Evolutionary conservation across 2,888 invertebrate genomes (phyloP).

Genomic region (Harpalus rufipes): DNA sequence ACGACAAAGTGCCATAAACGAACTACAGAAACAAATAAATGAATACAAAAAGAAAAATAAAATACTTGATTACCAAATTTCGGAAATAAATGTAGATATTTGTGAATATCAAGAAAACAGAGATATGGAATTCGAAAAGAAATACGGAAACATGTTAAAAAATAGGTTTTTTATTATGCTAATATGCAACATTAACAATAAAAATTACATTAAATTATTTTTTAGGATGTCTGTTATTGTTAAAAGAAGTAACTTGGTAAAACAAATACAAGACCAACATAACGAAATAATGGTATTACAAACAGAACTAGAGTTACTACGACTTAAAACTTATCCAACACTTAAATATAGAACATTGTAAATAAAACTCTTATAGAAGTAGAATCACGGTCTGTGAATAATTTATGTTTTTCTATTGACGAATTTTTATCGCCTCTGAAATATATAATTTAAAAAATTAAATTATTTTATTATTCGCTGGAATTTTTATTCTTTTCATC

Average conservation of each 20-base stretch:
- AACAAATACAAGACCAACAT: constrained; percentile 84
- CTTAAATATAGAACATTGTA: constrained; percentile 77
- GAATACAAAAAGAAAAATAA: no score
- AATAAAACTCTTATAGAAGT: constrained; percentile 78
- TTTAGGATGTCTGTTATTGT: constrained; percentile 82
- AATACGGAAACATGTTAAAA: no score
- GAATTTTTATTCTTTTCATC: constrained; percentile 74
- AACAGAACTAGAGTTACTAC: constrained; percentile 85
- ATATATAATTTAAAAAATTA: constrained; percentile 76
- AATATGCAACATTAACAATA: constrained; percentile 31
- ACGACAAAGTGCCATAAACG: no score
- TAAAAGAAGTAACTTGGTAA: constrained; percentile 79
- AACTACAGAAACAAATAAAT: no score
- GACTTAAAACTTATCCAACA: constrained; percentile 86
- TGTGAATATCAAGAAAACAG: no score
- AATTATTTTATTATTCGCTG: constrained; percentile 74
- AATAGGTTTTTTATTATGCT: no score
- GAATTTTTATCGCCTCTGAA: constrained; percentile 74
- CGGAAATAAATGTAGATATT: no score
- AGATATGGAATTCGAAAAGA: no score
- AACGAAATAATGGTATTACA: constrained; percentile 83
- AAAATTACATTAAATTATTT: no score
- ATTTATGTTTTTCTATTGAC: constrained; percentile 82
- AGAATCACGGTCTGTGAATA: constrained; percentile 84
- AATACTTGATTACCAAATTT: no score